phyloP scores from a whole-genome alignment of 2,797 vertebrate genomes.

The Chromis chromis region DNA sequence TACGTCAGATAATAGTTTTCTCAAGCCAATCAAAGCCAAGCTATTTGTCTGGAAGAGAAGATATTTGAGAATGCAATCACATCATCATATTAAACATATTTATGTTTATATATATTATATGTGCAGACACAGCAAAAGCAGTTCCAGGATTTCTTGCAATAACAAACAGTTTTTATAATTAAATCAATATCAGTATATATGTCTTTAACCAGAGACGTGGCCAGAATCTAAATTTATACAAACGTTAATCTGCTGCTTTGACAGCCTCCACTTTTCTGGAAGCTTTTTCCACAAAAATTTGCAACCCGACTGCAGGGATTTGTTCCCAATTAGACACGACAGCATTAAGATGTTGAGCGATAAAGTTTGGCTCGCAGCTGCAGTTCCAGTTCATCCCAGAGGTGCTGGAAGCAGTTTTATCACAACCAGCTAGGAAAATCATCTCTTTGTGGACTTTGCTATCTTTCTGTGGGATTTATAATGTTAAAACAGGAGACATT shows the following conservation, averaged over 20 bases:
- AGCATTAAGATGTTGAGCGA: conserved; percentile 2
- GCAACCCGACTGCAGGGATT: conserved; percentile 9
- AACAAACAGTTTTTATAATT: neutral
- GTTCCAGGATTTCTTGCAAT: neutral
- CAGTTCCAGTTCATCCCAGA: conserved; percentile 17
- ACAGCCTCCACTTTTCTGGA: neutral
- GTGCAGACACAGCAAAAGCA: too few relatives aligned
- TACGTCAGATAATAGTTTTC: conserved; percentile 12
- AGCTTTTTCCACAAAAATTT: neutral
- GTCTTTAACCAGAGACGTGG: neutral
- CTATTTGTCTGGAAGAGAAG: neutral
- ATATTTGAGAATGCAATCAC: neutral
- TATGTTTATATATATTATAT: neutral
- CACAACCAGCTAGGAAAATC: neutral
- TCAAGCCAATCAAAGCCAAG: conserved; percentile 16
- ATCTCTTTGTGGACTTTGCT: neutral
- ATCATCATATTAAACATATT: neutral
- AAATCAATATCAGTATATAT: neutral
- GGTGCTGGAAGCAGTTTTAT: neutral
- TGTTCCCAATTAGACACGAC: conserved; percentile 4
- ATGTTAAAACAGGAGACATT: neutral
- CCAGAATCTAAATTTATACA: neutral
- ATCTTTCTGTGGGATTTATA: neutral
- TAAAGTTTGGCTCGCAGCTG: conserved; percentile 5
- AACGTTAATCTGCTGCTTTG: neutral